phyloP scores from a whole-genome alignment of 37 sponge, comb jelly and placozoan species.

The Ephydatia muelleri region DNA sequence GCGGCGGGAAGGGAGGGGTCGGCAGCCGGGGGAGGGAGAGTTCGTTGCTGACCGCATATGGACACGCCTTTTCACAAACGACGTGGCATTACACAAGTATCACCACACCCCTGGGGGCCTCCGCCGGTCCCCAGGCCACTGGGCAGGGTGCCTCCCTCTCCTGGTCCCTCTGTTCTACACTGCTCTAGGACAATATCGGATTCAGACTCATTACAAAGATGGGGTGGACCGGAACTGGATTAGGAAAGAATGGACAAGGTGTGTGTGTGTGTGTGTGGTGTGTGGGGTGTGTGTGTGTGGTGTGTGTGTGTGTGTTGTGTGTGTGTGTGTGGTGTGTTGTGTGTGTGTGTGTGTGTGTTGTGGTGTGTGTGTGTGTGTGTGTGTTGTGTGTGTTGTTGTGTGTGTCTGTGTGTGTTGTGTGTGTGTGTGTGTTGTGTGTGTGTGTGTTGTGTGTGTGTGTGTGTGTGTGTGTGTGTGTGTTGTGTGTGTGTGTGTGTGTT shows the following conservation, averaged over 20 bases:
- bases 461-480: too few relatives aligned
- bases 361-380: background rate
- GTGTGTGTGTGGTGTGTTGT: too few relatives aligned
- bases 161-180: conserved; percentile 6
- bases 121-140: background rate
- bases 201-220: conserved; percentile 76
- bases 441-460: too few relatives aligned
- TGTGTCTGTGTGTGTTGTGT: too few relatives aligned
- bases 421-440: too few relatives aligned
- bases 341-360: background rate
- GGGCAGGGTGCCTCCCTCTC: conserved; percentile 47
- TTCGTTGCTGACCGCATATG: background rate
- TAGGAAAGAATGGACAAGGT: conserved; percentile 82
- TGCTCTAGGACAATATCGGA: conserved; percentile 74
- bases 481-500: too few relatives aligned
- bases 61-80: conserved; percentile 1
- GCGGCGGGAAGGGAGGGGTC: background rate
- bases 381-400: too few relatives aligned
- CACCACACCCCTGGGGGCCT: background rate
- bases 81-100: background rate
- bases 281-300: background rate
- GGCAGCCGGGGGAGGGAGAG: background rate
- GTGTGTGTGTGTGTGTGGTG: background rate
- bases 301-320: conserved; percentile 3
- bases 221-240: conserved; percentile 86